phyloP scores from a whole-genome alignment of 2,113 vertebrate genomes.

The Eleginops maclovinus region DNA sequence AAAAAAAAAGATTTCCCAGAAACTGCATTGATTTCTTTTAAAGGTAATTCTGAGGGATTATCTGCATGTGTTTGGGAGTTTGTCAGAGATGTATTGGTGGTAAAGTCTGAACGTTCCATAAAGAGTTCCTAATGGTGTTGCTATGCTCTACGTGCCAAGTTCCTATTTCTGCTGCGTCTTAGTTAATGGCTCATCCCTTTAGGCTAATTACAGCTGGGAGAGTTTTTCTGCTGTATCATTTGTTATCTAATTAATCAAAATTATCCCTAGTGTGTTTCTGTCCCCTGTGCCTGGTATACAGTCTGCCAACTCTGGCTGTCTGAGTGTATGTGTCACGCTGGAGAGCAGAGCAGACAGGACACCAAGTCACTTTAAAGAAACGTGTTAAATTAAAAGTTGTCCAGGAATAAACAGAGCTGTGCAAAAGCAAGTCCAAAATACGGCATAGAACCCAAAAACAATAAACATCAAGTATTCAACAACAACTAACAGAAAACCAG shows the following conservation, averaged over 20 bases:
- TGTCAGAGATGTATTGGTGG: conserved; percentile 11
- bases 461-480: too few relatives aligned
- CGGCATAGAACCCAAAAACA: too few relatives aligned
- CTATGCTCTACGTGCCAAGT: background rate
- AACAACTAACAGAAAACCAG: too few relatives aligned
- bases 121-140: background rate
- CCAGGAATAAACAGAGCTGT: too few relatives aligned
- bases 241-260: conserved; percentile 55
- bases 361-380: too few relatives aligned
- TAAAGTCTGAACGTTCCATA: background rate
- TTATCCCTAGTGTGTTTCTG: conserved; percentile 23
- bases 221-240: conserved; percentile 15
- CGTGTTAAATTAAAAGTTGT: too few relatives aligned
- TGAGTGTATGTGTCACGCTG: conserved; percentile 21
- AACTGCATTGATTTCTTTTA: conserved; percentile 20
- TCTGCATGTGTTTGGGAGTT: conserved; percentile 20
- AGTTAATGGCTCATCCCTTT: conserved; percentile 17
- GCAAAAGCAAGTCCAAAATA: too few relatives aligned
- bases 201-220: conserved; percentile 30
- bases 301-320: conserved; percentile 23
- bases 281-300: conserved; percentile 42
- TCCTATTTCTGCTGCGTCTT: background rate
- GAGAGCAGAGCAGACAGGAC: too few relatives aligned
- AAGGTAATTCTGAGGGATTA: conserved; percentile 34
- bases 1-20: conserved; percentile 40